Evolutionary conservation across 2,113 vertebrate genomes (phyloP).

Genomic region (Penelope pileata): DNA sequence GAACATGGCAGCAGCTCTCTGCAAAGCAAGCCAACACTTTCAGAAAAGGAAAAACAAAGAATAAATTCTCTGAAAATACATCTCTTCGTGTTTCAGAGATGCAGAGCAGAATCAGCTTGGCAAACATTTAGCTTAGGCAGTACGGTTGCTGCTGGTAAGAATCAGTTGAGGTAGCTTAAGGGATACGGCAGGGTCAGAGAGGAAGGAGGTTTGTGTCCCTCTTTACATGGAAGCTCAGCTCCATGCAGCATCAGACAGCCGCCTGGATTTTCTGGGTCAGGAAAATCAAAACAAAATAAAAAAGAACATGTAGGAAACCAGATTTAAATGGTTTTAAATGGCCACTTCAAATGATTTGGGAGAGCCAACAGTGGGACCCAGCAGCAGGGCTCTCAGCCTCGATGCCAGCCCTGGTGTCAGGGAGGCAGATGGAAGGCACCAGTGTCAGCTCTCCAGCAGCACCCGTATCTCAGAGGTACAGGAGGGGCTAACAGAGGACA

Average conservation of each 20-base stretch:
- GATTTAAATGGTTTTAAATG: neutral
- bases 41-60: neutral
- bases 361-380: neutral
- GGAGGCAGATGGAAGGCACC: neutral
- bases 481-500: neutral
- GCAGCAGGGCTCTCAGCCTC: neutral
- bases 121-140: neutral
- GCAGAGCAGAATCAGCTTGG: neutral
- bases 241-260: neutral
- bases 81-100: rapidly evolving
- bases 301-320: neutral
- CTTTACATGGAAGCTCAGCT: neutral
- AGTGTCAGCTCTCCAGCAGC: neutral
- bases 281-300: neutral
- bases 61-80: neutral
- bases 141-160: rapidly evolving
- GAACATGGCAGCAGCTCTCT: neutral
- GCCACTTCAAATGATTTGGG: neutral
- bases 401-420: neutral
- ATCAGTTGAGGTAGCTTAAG: neutral
- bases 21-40: neutral
- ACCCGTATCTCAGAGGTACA: neutral
- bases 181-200: neutral
- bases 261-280: neutral
- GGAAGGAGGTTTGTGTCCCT: rapidly evolving